phyloP scores from a whole-genome alignment of 2,113 vertebrate species.

The Gymnobelideus leadbeateri region DNA sequence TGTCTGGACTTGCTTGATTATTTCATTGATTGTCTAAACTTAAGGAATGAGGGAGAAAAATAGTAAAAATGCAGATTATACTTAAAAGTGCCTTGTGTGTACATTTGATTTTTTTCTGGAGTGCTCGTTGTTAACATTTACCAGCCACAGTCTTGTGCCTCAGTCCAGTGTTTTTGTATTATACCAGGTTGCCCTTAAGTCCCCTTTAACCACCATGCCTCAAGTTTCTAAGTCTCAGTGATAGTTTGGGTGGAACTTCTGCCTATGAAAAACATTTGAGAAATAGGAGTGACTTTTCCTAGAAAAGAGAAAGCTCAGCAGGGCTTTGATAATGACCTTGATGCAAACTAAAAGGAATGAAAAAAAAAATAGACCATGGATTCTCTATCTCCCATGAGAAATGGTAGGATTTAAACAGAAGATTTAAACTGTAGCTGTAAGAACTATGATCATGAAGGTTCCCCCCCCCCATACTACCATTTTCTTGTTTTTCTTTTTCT shows the following conservation, averaged over 20 bases:
- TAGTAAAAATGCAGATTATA: not conserved
- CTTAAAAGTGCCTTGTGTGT: not conserved
- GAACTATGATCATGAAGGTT: not conserved
- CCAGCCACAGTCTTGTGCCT: not conserved
- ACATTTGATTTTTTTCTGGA: not conserved
- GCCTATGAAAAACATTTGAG: not conserved
- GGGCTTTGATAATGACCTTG: not conserved
- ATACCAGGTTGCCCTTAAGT: not conserved
- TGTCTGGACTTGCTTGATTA: not conserved
- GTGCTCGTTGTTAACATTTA: not conserved
- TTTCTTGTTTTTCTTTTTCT: not conserved
- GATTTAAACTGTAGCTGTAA: not conserved
- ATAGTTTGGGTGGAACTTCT: not conserved
- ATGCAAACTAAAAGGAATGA: not conserved
- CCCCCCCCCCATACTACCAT: not conserved
- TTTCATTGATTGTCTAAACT: not conserved
- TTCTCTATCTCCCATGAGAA: not conserved
- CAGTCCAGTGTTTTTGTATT: not conserved
- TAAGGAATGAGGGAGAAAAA: not conserved
- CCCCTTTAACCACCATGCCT: not conserved
- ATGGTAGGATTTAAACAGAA: not conserved
- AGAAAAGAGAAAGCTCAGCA: slow-evolving; percentile 19
- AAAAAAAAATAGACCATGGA: not conserved
- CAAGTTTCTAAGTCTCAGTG: not conserved
- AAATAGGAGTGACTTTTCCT: slow-evolving; percentile 7